A percentile compares a stretch with the other conserved stretches of the same genome.
phyloP scores from a whole-genome alignment of 2,888 invertebrate genomes.

The Pterobdella sp. region DNA sequence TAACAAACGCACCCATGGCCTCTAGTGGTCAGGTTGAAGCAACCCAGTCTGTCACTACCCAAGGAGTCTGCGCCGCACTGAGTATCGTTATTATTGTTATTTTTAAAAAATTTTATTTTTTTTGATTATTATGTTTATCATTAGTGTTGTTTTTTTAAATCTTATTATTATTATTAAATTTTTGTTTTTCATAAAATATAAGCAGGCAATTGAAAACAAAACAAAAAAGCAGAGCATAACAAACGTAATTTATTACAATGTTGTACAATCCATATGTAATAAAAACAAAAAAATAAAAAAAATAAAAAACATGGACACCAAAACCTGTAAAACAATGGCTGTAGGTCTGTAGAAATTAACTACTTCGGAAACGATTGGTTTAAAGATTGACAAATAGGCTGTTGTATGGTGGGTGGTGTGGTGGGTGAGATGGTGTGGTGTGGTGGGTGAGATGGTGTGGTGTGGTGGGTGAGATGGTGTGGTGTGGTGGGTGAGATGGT shows the following conservation, averaged over 20 bases:
- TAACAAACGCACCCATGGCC: constrained; percentile 70
- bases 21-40: constrained; percentile 86
- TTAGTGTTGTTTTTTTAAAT: no score
- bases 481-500: constrained; percentile 53
- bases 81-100: background rate
- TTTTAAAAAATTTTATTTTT: background rate
- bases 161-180: no score
- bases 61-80: constrained; percentile 97
- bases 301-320: background rate
- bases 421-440: background rate
- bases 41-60: constrained; percentile 86
- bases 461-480: background rate
- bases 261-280: background rate
- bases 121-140: no score
- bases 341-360: constrained; percentile 95
- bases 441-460: background rate
- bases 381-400: constrained; percentile 66
- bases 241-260: background rate
- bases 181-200: no score
- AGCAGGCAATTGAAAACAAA: no score
- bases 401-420: no score
- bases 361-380: constrained; percentile 67
- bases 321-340: constrained; percentile 73
- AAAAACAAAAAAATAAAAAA: background rate
- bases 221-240: background rate